Evolutionary conservation across 2,797 vertebrate genomes (phyloP).

Genomic region (Avahi laniger): DNA sequence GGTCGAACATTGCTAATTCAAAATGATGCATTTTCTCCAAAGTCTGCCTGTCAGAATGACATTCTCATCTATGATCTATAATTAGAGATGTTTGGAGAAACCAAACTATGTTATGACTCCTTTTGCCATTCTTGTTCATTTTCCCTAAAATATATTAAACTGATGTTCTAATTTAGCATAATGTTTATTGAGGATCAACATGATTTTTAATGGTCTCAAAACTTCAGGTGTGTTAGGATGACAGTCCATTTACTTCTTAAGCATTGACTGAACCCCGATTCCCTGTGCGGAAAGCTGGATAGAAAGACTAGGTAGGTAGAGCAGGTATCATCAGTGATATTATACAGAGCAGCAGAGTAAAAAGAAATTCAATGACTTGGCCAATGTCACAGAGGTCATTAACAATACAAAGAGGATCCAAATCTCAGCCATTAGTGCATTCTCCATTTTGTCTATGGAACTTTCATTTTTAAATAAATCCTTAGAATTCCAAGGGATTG

Average conservation of each 20-base stretch:
- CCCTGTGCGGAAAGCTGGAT: neutral
- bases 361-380: neutral
- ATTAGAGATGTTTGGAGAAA: neutral
- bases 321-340: neutral
- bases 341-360: neutral
- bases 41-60: neutral
- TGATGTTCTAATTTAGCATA: neutral
- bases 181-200: neutral
- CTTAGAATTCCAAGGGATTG: neutral
- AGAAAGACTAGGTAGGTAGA: neutral
- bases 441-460: neutral
- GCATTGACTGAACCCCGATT: neutral
- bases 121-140: neutral
- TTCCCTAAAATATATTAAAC: neutral
- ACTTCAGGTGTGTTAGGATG: neutral
- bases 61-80: neutral
- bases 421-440: neutral
- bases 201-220: conserved; percentile 13
- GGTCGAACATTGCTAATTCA: neutral
- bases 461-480: conserved; percentile 38
- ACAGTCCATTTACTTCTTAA: neutral
- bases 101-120: neutral
- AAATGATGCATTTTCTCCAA: neutral
- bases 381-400: neutral
- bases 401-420: neutral